Evolutionary conservation across 2,888 invertebrate genomes (phyloP).

Genomic region (Piscicola geometra): DNA sequence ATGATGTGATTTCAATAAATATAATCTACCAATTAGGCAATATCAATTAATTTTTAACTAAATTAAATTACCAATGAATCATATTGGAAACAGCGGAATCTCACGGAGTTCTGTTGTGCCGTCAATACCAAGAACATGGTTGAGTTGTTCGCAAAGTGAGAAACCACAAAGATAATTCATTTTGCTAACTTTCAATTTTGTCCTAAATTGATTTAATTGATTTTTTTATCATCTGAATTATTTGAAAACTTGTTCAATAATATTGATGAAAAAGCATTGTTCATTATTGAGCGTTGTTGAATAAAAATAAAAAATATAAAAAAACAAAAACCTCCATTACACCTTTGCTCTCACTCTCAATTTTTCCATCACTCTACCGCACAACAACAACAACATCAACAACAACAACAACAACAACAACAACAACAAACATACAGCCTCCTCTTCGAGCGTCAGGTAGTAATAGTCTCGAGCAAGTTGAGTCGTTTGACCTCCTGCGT

Average conservation of each 20-base stretch:
- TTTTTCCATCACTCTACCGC: no score
- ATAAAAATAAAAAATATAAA: background rate
- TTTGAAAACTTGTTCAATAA: background rate
- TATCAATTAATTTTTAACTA: no score
- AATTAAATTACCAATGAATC: background rate
- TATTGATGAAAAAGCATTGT: no score
- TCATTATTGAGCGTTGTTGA: background rate
- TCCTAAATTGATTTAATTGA: no score
- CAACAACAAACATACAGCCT: conserved; percentile 61
- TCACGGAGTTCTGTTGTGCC: conserved; percentile 97
- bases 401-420: no score
- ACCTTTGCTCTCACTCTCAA: no score
- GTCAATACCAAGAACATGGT: conserved; percentile 91
- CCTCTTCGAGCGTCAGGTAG: conserved; percentile 85
- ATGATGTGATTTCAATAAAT: no score
- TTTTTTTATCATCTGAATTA: background rate
- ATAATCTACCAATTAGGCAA: no score
- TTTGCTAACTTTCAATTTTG: conserved; percentile 14
- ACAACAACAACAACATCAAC: no score
- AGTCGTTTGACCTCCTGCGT: conserved; percentile 76
- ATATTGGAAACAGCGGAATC: conserved; percentile 69
- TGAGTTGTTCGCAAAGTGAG: conserved; percentile 75
- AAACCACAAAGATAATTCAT: background rate
- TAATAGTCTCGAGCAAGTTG: conserved; percentile 83
- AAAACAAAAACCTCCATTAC: background rate